Evolutionary conservation across 2,113 vertebrate species (phyloP).

Genomic region (Abramis brama): DNA sequence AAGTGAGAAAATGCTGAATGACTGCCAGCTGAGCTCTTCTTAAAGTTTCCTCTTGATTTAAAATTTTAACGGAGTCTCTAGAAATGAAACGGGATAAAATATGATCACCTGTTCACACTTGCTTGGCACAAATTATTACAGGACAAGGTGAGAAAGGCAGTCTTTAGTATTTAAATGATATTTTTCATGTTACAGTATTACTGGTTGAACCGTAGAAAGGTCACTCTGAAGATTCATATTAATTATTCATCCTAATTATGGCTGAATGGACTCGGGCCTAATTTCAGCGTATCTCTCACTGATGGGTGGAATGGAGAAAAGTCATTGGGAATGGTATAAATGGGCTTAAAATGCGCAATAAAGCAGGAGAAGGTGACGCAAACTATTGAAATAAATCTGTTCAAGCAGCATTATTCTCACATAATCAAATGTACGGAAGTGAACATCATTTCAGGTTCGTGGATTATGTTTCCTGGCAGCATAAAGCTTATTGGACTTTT

Average conservation of each 20-base stretch:
- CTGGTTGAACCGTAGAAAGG: constrained; percentile 66
- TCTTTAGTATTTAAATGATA: constrained; percentile 46
- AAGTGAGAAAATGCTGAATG: not conserved
- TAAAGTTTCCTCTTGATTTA: constrained; percentile 59
- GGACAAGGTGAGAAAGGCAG: constrained; percentile 9
- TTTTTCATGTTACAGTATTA: constrained; percentile 55
- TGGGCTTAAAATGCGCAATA: constrained; percentile 53
- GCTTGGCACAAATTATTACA: constrained; percentile 41
- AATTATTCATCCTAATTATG: constrained; percentile 75
- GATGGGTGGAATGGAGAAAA: constrained; percentile 54
- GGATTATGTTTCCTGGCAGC: constrained; percentile 28
- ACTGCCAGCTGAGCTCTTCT: not conserved
- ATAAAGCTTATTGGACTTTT: constrained; percentile 29
- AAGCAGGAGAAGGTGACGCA: constrained; percentile 23
- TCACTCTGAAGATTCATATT: constrained; percentile 74
- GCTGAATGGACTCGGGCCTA: constrained; percentile 64
- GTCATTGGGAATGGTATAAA: constrained; percentile 68
- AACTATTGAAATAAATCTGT: constrained; percentile 32
- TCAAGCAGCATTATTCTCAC: constrained; percentile 4
- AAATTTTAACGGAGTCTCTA: constrained; percentile 38
- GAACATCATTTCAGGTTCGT: constrained; percentile 13
- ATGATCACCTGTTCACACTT: constrained; percentile 27
- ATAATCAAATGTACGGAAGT: constrained; percentile 23
- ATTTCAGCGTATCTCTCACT: constrained; percentile 52
- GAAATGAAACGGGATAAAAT: constrained; percentile 31